Base-by-base conservation (phyloP, 2,888 invertebrate genomes). In the Andrena marginata region DNA sequence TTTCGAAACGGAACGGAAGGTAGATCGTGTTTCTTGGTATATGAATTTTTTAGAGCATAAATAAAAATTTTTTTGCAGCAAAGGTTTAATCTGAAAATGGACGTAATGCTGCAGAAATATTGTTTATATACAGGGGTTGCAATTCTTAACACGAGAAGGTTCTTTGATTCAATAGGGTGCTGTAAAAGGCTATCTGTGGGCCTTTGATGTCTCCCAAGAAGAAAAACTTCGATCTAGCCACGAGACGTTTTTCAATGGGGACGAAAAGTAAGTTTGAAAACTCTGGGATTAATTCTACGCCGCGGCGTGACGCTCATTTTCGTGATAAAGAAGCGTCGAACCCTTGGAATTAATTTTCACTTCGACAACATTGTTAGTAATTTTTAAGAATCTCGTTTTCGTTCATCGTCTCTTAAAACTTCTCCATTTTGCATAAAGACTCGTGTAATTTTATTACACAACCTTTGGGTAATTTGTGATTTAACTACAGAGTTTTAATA, bases 341-440 rank as follows among this genome's bases (percentile, higher is more conserved):
- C 31, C 4, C 13, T 6, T 26, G 0, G 23, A 54, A 78, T 84
- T 76, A 64, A 86, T 81, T 77, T 79, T 51, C 56, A 79, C 35
- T 26, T 16, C n/a, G 80, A 67, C 69, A 81, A 81, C 73, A 77
- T 84, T 86, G 79, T 81, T 84, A 86, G 80, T 86, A 77, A 80
- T 75, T 81, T 62, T 65, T 48, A 20, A 64, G 59, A 65, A 10
- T 70, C 59, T 29, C 8, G 16, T n/a, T 6, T 13, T 16, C 51
- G 13, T 42, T 8, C 23, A 2, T 10, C 20, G 51, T 51, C 8
- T 20, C 8, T n/a, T 23, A 54, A 54, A 42, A 42, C 1, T 16
- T 16, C 42, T 5, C 4, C 16, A 42, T 42, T 42, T 56, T 56
- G 10, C 23, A 8, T 20, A 56, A 56, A 13, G 10, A 13, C 23